Evolutionary conservation across 2,113 vertebrate species (phyloP).

Genomic region (Trinectes maculatus): DNA sequence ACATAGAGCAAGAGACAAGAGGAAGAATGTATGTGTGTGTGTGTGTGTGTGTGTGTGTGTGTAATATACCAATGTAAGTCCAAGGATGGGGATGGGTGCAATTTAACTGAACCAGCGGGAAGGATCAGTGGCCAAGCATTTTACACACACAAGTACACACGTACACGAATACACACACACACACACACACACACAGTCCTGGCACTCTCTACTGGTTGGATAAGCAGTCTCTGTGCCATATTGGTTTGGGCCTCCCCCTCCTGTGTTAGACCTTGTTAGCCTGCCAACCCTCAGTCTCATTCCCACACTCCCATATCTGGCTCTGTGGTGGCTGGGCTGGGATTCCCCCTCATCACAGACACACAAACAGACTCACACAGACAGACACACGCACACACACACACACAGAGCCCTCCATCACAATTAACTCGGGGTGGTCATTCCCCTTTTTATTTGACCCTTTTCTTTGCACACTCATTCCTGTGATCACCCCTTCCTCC

Average conservation of each 20-base stretch:
- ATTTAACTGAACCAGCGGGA: slow-evolving; percentile 57
- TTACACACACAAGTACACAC: slow-evolving; percentile 20
- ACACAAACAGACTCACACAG: slow-evolving; percentile 30
- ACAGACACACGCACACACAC: slow-evolving; percentile 15
- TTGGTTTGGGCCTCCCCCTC: slow-evolving; percentile 68
- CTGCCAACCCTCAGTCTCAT: slow-evolving; percentile 73
- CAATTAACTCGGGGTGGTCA: slow-evolving; percentile 39
- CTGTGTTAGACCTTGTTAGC: slow-evolving; percentile 74
- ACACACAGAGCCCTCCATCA: slow-evolving; percentile 29
- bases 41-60: slow-evolving; percentile 23
- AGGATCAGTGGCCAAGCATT: slow-evolving; percentile 51
- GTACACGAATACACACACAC: slow-evolving; percentile 17
- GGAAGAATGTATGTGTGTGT: slow-evolving; percentile 43
- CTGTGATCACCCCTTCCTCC: neutral
- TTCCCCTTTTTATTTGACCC: slow-evolving; percentile 39
- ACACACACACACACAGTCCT: slow-evolving; percentile 40
- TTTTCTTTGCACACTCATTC: slow-evolving; percentile 31
- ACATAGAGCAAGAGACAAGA: slow-evolving; percentile 46
- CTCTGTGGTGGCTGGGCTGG: slow-evolving; percentile 62
- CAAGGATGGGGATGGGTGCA: slow-evolving; percentile 66
- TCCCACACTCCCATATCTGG: slow-evolving; percentile 78
- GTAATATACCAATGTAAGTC: slow-evolving; percentile 36
- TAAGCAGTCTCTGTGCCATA: slow-evolving; percentile 74
- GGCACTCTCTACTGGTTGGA: slow-evolving; percentile 60
- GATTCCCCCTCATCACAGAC: slow-evolving; percentile 69